Evolutionary conservation across 2,797 vertebrate genomes (phyloP).

Genomic region (Halcyon badia): DNA sequence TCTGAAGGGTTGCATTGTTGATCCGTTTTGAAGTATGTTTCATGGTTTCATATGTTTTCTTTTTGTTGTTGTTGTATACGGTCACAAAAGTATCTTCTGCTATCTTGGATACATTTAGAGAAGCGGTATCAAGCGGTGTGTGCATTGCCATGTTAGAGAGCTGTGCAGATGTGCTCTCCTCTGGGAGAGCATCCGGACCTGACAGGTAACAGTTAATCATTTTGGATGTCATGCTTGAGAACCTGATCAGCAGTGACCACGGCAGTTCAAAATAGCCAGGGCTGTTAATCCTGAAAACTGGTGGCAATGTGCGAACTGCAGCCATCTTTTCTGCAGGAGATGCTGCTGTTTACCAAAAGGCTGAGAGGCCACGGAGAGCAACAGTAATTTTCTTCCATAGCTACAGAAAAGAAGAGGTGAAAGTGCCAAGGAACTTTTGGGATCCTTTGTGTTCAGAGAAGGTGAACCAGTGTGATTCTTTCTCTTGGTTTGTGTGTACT

Average conservation of each 20-base stretch:
- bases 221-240: neutral
- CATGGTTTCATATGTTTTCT: neutral
- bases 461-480: neutral
- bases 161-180: neutral
- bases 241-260: neutral
- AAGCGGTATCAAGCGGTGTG: rapidly evolving
- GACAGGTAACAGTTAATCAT: rapidly evolving
- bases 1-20: neutral
- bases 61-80: rapidly evolving
- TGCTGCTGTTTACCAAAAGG: neutral
- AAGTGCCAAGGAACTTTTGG: neutral
- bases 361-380: neutral
- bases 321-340: neutral
- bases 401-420: neutral
- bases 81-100: neutral
- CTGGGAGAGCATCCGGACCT: neutral
- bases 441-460: neutral
- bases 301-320: neutral
- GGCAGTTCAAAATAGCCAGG: no score
- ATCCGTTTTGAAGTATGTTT: neutral
- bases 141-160: rapidly evolving
- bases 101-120: neutral
- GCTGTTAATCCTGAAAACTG: neutral
- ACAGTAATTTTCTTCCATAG: neutral
- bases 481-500: neutral